phyloP scores from a whole-genome alignment of 2,888 invertebrate species.

The Papilio elwesi region DNA sequence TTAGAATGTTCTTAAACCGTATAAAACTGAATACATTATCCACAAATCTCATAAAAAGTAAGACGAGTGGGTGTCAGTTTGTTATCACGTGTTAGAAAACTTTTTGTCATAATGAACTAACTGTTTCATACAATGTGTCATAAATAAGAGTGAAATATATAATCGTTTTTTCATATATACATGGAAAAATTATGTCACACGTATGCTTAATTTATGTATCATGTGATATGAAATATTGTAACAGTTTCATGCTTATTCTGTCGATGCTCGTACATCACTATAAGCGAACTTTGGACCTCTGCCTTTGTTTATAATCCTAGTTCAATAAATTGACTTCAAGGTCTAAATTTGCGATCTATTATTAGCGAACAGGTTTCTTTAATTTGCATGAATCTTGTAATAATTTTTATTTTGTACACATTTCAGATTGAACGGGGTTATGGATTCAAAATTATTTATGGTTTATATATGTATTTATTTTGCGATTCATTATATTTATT shows the following conservation, averaged over 20 bases:
- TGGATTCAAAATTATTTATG: too few species aligned
- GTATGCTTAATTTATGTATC: background rate
- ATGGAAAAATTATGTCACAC: background rate
- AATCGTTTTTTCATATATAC: background rate
- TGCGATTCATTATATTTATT: too few species aligned
- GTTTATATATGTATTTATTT: too few species aligned
- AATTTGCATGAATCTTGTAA: background rate
- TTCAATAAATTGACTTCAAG: constrained; percentile 63
- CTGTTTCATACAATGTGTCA: constrained; percentile 3
- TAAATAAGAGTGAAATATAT: constrained; percentile 13
- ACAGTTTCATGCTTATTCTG: background rate
- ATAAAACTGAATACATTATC: constrained; percentile 6
- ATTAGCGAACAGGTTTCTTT: constrained; percentile 4
- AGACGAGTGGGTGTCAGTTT: background rate
- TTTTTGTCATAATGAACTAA: background rate
- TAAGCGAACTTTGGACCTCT: constrained; percentile 62
- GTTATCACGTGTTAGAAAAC: too few species aligned
- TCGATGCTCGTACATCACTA: constrained; percentile 56
- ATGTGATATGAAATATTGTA: background rate
- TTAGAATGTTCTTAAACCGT: background rate
- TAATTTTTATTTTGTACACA: too few species aligned
- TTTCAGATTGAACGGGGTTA: too few species aligned
- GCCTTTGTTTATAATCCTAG: constrained; percentile 64
- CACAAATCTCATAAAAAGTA: constrained; percentile 2
- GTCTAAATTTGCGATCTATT: constrained; percentile 50